Conservation (phyloP, 2,888 invertebrate genomes). For the Chloroclystis v-ata region DNA sequence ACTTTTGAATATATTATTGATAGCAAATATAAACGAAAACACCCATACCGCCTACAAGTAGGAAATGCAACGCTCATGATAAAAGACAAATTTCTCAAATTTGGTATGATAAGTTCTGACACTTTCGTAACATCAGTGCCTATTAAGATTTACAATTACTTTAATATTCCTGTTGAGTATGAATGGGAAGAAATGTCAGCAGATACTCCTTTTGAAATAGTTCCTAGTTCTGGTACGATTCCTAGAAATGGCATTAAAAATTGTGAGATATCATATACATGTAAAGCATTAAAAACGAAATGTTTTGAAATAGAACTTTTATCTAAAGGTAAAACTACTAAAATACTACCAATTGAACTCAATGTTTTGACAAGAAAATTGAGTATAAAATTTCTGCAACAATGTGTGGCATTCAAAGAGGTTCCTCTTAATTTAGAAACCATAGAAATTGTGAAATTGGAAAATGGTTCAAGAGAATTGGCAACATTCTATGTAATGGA, state of each 20-base stretch:
- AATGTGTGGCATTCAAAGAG: constrained; percentile 56
- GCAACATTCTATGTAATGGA: constrained; percentile 72
- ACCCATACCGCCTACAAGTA: constrained; percentile 51
- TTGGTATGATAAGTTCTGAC: constrained; percentile 69
- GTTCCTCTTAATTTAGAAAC: constrained; percentile 61
- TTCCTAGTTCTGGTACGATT: constrained; percentile 51
- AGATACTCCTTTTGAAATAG: constrained; percentile 62
- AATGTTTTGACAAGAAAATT: constrained; percentile 59
- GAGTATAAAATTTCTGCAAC: constrained; percentile 62
- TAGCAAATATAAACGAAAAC: constrained; percentile 48
- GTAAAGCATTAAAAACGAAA: constrained; percentile 60
- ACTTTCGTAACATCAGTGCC: constrained; percentile 59
- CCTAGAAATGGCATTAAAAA: constrained; percentile 52
- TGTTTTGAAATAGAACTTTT: constrained; percentile 55
- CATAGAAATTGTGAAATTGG: constrained; percentile 64
- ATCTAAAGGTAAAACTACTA: constrained; percentile 36
- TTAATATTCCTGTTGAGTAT: constrained; percentile 53
- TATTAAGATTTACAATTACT: constrained; percentile 55
- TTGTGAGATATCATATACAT: constrained; percentile 55
- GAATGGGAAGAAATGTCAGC: constrained; percentile 49
- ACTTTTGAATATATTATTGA: constrained; percentile 56
- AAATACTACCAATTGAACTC: constrained; percentile 51
- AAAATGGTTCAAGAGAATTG: constrained; percentile 74
- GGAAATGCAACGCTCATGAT: constrained; percentile 49
- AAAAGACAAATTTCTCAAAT: constrained; percentile 55